phyloP scores from a whole-genome alignment of 2,113 vertebrate genomes.

The Lepisosteus osseus region DNA sequence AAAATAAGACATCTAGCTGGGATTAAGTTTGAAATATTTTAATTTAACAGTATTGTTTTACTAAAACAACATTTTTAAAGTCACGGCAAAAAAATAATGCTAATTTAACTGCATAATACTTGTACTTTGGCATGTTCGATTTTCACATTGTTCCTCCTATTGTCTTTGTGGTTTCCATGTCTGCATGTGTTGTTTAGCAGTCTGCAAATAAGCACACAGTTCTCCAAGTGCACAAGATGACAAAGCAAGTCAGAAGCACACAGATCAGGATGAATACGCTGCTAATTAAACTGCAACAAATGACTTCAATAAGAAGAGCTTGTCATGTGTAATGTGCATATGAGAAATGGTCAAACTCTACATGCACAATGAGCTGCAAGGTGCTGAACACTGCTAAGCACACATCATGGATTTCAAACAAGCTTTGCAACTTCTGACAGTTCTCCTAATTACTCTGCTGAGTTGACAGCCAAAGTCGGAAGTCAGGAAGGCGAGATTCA shows the following conservation, averaged over 20 bases:
- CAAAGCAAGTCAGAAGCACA: constrained; percentile 52
- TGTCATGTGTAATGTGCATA: constrained; percentile 61
- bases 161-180: too few relatives aligned
- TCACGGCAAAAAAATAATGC: too few relatives aligned
- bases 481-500: constrained; percentile 65
- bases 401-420: constrained; percentile 53
- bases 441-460: constrained; percentile 74
- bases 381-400: constrained; percentile 57
- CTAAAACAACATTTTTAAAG: not conserved
- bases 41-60: not conserved
- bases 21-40: not conserved
- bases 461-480: constrained; percentile 67
- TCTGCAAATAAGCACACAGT: constrained; percentile 71
- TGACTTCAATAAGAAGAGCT: constrained; percentile 56
- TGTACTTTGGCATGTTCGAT: too few relatives aligned
- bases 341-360: constrained; percentile 64
- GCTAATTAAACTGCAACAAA: constrained; percentile 76
- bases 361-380: constrained; percentile 67
- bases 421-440: constrained; percentile 69
- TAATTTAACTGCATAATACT: too few relatives aligned
- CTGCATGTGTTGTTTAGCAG: constrained; percentile 55
- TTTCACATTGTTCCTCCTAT: too few relatives aligned
- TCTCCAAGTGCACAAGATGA: constrained; percentile 60
- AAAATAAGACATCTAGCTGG: not conserved
- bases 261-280: constrained; percentile 64